A percentile compares a stretch with the other conserved stretches of the same genome.
Conservation (phyloP, 1,140 invertebrate species). For the Eriocheir sinensis region DNA sequence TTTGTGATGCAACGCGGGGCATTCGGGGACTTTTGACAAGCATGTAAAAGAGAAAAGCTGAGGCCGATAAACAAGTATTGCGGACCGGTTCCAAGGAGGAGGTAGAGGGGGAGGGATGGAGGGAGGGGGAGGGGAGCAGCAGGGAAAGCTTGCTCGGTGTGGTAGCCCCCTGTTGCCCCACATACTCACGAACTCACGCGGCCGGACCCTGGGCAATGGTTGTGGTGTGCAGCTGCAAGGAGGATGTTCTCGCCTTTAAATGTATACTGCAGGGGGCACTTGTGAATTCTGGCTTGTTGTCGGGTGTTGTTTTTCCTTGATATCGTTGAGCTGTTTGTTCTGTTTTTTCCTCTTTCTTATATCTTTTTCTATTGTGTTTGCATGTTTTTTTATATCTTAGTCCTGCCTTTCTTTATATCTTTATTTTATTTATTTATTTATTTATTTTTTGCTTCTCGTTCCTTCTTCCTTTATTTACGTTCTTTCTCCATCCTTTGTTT, state of each 20-base stretch:
- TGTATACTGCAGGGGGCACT: no score
- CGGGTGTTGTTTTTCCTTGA: no score
- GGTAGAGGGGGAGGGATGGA: not conserved
- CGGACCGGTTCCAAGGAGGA: not conserved
- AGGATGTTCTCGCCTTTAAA: no score
- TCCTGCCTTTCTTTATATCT: not conserved
- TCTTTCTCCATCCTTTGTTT: no score
- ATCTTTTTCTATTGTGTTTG: not conserved
- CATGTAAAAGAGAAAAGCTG: not conserved
- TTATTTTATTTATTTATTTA: not conserved
- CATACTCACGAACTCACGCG: not conserved
- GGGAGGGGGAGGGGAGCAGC: not conserved
- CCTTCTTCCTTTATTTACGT: not conserved
- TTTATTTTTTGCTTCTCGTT: not conserved
- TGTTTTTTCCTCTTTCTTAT: not conserved
- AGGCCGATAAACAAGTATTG: not conserved
- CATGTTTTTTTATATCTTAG: not conserved
- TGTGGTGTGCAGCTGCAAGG: not conserved
- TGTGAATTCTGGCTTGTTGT: no score
- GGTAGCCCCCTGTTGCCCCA: slow-evolving; percentile 6
- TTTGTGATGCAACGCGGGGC: not conserved
- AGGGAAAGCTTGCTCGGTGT: not conserved
- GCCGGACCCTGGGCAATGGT: not conserved
- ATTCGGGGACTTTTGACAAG: not conserved
- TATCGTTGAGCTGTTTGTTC: no score